phyloP scores from a whole-genome alignment of 92 coral and sea anemone species.

The Hydrozoanthus gracilis region DNA sequence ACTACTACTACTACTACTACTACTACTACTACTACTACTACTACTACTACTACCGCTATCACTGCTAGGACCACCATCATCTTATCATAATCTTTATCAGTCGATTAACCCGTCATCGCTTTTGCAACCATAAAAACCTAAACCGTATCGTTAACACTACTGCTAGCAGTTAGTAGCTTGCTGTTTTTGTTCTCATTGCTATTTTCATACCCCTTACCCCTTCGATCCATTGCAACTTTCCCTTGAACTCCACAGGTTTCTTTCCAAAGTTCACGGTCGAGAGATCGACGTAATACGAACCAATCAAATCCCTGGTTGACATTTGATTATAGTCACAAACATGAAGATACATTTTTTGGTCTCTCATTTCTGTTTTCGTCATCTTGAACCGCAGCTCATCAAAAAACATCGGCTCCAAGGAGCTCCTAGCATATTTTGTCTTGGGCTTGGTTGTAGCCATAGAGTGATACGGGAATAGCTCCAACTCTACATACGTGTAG shows the following conservation, averaged over 20 bases:
- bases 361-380: constrained; percentile 82
- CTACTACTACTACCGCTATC: background rate
- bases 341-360: constrained; percentile 85
- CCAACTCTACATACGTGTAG: constrained; percentile 91
- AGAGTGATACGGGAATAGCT: constrained; percentile 91
- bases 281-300: constrained; percentile 78
- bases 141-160: too few species aligned
- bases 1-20: background rate
- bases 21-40: background rate
- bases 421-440: constrained; percentile 85
- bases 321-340: constrained; percentile 93
- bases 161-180: too few species aligned
- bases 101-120: background rate
- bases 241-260: constrained; percentile 73
- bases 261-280: constrained; percentile 70
- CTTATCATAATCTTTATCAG: background rate
- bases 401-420: constrained; percentile 68
- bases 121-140: too few species aligned
- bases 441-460: constrained; percentile 83
- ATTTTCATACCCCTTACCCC: constrained; percentile 65
- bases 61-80: background rate
- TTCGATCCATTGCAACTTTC: constrained; percentile 83
- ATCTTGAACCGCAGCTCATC: constrained; percentile 78
- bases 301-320: constrained; percentile 95
- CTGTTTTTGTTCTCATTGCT: background rate